phyloP scores from a whole-genome alignment of 2,113 vertebrate genomes.

The Pardalotus punctatus region DNA sequence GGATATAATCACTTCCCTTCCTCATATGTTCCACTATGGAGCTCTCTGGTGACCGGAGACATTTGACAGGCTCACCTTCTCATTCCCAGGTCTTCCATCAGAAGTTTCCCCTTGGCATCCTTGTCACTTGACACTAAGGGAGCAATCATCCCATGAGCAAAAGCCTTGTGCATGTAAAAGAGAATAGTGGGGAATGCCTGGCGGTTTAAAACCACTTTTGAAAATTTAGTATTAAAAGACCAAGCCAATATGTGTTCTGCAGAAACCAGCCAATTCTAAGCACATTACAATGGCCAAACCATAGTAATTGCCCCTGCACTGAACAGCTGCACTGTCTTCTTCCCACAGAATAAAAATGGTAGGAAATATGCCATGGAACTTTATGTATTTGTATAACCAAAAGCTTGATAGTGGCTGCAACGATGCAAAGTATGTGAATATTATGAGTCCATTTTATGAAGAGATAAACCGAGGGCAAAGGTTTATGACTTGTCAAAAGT shows the following conservation, averaged over 20 bases:
- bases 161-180: neutral
- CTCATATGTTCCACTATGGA: neutral
- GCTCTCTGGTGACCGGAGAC: neutral
- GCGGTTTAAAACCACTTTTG: neutral
- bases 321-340: neutral
- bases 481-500: constrained; percentile 38
- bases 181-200: neutral
- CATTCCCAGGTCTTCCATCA: neutral
- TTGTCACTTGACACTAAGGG: neutral
- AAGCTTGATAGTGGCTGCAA: neutral
- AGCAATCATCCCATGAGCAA: neutral
- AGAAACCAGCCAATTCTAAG: neutral
- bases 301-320: neutral
- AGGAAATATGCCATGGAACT: neutral
- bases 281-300: neutral
- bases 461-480: constrained; percentile 19
- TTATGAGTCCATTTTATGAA: constrained; percentile 1
- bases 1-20: neutral
- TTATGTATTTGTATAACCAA: neutral
- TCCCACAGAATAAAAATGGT: neutral
- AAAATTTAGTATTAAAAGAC: neutral
- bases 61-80: neutral
- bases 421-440: neutral
- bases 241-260: neutral
- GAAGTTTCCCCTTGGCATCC: neutral